Percentiles rank a stretch among this genome's conserved stretches.
Conservation (phyloP, 92 coral and sea anemone species). For the Pocillopora grandis region DNA sequence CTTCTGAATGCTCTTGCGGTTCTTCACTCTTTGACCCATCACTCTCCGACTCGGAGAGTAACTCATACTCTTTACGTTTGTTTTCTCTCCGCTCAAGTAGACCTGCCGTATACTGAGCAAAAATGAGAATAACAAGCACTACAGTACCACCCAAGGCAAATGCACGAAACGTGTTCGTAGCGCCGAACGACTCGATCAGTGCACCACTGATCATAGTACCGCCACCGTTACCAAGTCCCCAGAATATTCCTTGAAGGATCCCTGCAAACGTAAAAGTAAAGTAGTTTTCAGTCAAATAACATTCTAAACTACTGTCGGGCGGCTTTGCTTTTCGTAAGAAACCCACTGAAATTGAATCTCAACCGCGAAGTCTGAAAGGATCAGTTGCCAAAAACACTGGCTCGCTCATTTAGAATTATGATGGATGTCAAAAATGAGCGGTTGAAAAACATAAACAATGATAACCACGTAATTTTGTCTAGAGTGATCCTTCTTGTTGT, state of each 20-base stretch:
- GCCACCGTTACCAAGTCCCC: conserved; percentile 95
- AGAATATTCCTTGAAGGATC: conserved; percentile 87
- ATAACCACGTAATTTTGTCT: no score
- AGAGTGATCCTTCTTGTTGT: no score
- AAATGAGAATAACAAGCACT: conserved; percentile 46
- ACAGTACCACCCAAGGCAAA: conserved; percentile 67
- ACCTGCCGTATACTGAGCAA: conserved; percentile 37
- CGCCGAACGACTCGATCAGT: conserved; percentile 64
- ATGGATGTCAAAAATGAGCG: no score
- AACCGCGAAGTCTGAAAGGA: no score
- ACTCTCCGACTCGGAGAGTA: conserved; percentile 27
- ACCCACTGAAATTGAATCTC: no score
- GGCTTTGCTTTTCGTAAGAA: no score
- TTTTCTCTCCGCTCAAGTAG: conserved; percentile 3
- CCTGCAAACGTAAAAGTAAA: conserved; percentile 46
- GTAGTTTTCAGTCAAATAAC: not conserved
- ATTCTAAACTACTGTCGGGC: no score
- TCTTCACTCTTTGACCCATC: conserved; percentile 18
- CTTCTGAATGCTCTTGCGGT: not conserved
- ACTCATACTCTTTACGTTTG: conserved; percentile 1
- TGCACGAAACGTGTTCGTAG: conserved; percentile 61
- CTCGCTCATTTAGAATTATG: no score
- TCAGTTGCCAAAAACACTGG: no score
- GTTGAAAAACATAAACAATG: no score
- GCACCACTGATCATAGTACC: conserved; percentile 83